These are phyloP conservation scores for Mandrillus leucophaeus DNA, from an alignment of 2,113 vertebrate genomes.

Conservation along the genomic window DNA sequence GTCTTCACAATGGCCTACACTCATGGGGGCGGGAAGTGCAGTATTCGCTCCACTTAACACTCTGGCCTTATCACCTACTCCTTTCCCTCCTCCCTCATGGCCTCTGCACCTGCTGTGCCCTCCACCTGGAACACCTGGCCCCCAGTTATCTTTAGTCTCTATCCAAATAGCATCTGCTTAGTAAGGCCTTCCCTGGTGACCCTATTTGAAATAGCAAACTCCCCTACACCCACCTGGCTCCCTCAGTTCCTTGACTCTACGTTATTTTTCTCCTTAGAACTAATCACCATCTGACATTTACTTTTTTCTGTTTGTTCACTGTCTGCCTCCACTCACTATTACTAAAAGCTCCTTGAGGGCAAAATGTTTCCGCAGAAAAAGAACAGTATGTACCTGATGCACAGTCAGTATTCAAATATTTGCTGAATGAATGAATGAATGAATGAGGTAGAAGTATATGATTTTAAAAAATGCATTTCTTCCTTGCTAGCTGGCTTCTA, in stretches of 20 bases:
- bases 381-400: neutral
- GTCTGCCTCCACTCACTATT: neutral
- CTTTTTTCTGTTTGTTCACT: neutral
- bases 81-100: neutral
- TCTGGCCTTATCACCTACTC: neutral
- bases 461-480: constrained; percentile 75
- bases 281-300: neutral
- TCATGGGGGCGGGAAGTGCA: accelerated
- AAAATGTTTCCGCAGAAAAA: neutral
- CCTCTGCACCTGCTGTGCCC: neutral
- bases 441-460: neutral
- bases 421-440: neutral
- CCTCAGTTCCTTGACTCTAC: neutral
- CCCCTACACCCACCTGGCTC: neutral
- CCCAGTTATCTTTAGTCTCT: neutral
- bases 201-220: neutral
- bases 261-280: neutral
- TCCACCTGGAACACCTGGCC: neutral
- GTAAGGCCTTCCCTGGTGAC: neutral
- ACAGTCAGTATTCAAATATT: neutral
- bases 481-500: constrained; percentile 55
- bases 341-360: neutral
- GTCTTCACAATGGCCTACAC: neutral
- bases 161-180: neutral
- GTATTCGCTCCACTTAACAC: too few relatives aligned